Percentiles rank a stretch among this genome's conserved stretches.
These are phyloP conservation scores for Melanaphis sacchari DNA, from an alignment of 1,140 invertebrate species.

Conservation along the genomic window DNA sequence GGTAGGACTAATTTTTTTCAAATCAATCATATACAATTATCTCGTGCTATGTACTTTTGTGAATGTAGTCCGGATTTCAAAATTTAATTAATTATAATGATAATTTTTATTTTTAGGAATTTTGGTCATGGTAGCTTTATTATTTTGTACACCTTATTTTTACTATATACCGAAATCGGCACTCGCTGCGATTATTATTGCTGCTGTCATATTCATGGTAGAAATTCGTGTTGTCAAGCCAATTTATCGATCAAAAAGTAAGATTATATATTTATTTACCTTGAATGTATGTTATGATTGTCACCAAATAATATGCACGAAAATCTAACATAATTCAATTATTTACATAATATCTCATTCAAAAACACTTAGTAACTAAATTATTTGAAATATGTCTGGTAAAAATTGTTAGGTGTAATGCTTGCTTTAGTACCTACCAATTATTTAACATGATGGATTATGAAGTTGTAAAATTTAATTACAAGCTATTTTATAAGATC, in stretches of 20 bases:
- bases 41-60: background rate
- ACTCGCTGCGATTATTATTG: constrained; percentile 82
- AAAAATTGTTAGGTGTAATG: background rate
- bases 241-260: constrained; percentile 77
- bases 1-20: constrained; percentile 62
- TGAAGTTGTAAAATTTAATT: background rate
- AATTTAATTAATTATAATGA: background rate
- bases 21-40: background rate
- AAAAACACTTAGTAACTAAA: background rate
- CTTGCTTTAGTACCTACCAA: background rate
- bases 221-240: constrained; percentile 80
- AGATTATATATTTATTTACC: background rate
- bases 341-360: background rate
- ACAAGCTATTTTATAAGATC: background rate
- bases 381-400: background rate
- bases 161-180: constrained; percentile 81
- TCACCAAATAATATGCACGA: background rate
- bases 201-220: constrained; percentile 83
- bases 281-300: background rate
- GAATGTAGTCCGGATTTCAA: too few relatives aligned
- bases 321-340: background rate
- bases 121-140: constrained; percentile 78
- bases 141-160: constrained; percentile 84
- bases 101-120: constrained; percentile 62
- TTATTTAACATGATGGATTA: background rate